Evolutionary conservation across 2,888 invertebrate species (phyloP).

Genomic region (Microctonus aethiopoides): DNA sequence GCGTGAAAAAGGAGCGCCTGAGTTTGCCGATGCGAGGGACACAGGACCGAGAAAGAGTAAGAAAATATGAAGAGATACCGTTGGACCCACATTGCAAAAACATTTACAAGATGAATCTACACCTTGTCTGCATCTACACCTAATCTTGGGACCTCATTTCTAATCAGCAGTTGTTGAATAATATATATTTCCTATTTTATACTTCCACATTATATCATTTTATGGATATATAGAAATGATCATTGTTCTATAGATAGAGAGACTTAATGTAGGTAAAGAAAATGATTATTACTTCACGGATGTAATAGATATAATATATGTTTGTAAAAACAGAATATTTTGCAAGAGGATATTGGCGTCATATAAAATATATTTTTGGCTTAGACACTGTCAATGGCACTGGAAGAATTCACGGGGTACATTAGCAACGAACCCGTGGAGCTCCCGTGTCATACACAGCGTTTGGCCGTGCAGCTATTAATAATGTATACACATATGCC

Average conservation of each 20-base stretch:
- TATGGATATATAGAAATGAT: too few species aligned
- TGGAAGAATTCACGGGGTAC: constrained; percentile 88
- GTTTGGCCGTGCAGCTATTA: constrained; percentile 59
- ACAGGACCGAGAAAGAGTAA: background rate
- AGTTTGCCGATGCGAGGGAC: constrained; percentile 26
- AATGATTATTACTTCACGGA: too few species aligned
- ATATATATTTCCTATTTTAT: too few species aligned
- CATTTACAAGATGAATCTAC: background rate
- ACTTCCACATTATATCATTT: too few species aligned
- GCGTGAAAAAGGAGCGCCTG: constrained; percentile 42
- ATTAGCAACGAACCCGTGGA: constrained; percentile 67
- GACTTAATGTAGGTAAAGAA: too few species aligned
- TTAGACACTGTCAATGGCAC: constrained; percentile 80
- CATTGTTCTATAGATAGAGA: too few species aligned
- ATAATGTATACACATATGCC: constrained; percentile 14
- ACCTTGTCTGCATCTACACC: background rate
- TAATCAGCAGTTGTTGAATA: background rate
- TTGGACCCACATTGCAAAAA: background rate
- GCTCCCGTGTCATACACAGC: constrained; percentile 68
- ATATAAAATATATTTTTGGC: constrained; percentile 38
- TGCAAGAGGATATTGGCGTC: background rate
- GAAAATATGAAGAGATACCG: background rate
- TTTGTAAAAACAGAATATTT: background rate
- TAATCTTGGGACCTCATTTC: background rate
- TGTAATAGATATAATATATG: too few species aligned